phyloP scores from a whole-genome alignment of 2,888 invertebrate genomes.

The Leptodirus hochenwartii region DNA sequence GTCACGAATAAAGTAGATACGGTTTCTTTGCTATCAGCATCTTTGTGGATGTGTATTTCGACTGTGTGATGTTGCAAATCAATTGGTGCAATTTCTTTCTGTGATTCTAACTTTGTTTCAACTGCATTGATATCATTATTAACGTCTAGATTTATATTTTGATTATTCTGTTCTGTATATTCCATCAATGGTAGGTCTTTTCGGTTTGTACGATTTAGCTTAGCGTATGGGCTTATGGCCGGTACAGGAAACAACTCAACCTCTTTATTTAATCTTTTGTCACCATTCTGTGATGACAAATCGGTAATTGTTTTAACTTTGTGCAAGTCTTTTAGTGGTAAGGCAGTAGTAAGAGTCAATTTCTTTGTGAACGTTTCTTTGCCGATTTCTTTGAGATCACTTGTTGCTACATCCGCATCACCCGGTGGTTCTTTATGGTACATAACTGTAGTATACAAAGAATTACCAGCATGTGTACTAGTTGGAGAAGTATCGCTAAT shows the following conservation, averaged over 20 bases:
- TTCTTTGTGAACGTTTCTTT: conserved; percentile 6
- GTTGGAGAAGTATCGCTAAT: conserved; percentile 8
- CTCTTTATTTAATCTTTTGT: conserved; percentile 21
- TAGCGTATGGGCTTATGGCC: conserved; percentile 18
- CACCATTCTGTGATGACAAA: conserved; percentile 11
- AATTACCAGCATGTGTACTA: conserved; percentile 7
- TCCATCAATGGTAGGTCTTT: conserved; percentile 22
- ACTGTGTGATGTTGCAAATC: conserved; percentile 14
- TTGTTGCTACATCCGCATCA: conserved; percentile 15
- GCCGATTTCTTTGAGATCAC: conserved; percentile 11
- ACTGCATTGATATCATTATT: conserved; percentile 11
- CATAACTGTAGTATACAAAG: conserved; percentile 17
- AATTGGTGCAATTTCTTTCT: too few species aligned
- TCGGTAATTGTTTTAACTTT: conserved; percentile 14
- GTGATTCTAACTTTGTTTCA: conserved; percentile 4
- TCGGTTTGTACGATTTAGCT: conserved; percentile 24
- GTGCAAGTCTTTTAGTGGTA: conserved; percentile 10
- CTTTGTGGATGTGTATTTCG: conserved; percentile 17
- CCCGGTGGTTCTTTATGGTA: conserved; percentile 18
- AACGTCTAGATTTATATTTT: conserved; percentile 13
- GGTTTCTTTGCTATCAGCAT: conserved; percentile 12
- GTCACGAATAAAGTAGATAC: conserved; percentile 15
- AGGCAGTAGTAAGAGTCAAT: conserved; percentile 14
- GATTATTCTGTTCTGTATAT: conserved; percentile 10
- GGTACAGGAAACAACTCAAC: conserved; percentile 21